Evolutionary conservation across 2,113 vertebrate species (phyloP).

Genomic region (Trichechus manatus): DNA sequence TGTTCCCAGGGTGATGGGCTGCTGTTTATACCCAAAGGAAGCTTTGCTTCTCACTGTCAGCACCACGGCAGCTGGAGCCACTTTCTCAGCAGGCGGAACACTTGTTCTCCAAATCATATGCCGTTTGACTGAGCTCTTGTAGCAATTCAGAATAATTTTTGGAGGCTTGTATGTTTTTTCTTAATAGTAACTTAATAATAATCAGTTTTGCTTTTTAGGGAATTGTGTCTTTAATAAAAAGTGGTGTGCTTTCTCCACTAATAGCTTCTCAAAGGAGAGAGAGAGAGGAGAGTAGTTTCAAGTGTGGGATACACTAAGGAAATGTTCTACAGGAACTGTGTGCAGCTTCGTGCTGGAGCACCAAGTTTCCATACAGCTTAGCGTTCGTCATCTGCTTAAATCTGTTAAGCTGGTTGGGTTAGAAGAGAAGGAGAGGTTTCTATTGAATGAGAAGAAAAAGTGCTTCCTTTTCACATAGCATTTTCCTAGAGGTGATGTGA

Average conservation of each 20-base stretch:
- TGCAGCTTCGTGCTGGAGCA: background rate
- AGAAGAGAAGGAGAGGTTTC: background rate
- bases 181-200: background rate
- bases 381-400: too few species aligned
- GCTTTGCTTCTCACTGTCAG: background rate
- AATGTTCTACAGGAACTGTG: background rate
- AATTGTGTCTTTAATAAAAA: background rate
- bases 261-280: background rate
- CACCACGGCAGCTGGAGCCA: background rate
- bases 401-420: fast-evolving
- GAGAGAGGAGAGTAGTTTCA: background rate
- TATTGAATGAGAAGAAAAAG: background rate
- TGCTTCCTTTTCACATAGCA: background rate
- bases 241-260: background rate
- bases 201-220: background rate
- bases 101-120: background rate
- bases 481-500: background rate
- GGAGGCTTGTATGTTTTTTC: background rate
- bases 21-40: background rate
- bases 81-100: background rate
- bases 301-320: background rate
- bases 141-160: background rate
- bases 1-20: background rate
- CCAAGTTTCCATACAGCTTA: background rate
- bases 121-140: background rate